Evolutionary conservation across 2,888 invertebrate genomes (phyloP).

Genomic region (Cotesia congregata): DNA sequence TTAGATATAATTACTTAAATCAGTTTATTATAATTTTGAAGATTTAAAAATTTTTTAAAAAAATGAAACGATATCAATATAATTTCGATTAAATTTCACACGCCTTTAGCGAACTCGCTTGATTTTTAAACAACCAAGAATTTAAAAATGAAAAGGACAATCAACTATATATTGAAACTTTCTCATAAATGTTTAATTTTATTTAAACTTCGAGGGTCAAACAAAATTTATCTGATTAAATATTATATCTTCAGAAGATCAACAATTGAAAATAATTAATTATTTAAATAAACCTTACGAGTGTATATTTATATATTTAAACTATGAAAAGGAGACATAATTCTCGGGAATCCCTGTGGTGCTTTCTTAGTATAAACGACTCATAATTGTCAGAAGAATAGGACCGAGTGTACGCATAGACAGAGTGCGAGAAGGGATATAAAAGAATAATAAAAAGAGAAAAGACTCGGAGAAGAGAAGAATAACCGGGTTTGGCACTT

Average conservation of each 20-base stretch:
- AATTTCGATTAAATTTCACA: too few species aligned
- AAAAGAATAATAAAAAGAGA: slow-evolving; percentile 31
- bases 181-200: too few species aligned
- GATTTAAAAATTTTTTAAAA: too few species aligned
- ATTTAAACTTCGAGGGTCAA: too few species aligned
- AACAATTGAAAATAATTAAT: not conserved
- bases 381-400: slow-evolving; percentile 49
- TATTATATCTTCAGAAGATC: not conserved
- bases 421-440: slow-evolving; percentile 30
- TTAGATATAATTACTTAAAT: too few species aligned
- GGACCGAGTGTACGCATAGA: slow-evolving; percentile 24
- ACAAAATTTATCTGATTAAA: too few species aligned
- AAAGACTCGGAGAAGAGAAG: not conserved
- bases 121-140: too few species aligned
- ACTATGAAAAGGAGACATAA: slow-evolving; percentile 12
- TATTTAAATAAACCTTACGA: not conserved
- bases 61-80: too few species aligned
- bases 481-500: slow-evolving; percentile 57
- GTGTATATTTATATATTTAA: slow-evolving; percentile 11
- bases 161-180: too few species aligned
- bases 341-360: slow-evolving; percentile 40
- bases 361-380: slow-evolving; percentile 47
- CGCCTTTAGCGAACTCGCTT: too few species aligned
- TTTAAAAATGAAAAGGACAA: too few species aligned
- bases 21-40: too few species aligned